Percentiles rank a stretch among this genome's conserved stretches.
Evolutionary conservation across 1,140 invertebrate genomes (phyloP).

Genomic region (Calliopsis andreniformis): DNA sequence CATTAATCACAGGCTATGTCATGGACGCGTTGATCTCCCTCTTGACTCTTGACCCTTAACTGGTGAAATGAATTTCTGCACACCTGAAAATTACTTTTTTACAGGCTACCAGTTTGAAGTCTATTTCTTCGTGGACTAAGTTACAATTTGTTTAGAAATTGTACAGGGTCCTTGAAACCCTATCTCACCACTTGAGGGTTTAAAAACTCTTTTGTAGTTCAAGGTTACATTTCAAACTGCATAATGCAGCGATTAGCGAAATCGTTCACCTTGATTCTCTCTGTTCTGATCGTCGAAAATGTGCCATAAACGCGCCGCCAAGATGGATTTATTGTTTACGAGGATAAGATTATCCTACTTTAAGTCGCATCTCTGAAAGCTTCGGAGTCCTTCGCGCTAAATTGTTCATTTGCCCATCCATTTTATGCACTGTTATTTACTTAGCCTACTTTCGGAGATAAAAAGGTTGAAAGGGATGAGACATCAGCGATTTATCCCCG

Average conservation of each 20-base stretch:
- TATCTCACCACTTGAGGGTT: too few species aligned
- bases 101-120: too few species aligned
- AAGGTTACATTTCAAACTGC: too few species aligned
- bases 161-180: too few species aligned
- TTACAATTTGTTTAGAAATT: too few species aligned
- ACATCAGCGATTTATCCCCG: not conserved
- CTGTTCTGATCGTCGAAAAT: not conserved
- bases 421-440: slow-evolving; percentile 24
- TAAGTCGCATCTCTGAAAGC: not conserved
- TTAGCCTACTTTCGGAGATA: slow-evolving; percentile 21
- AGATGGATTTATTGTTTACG: not conserved
- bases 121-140: too few species aligned
- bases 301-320: not conserved
- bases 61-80: too few species aligned
- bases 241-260: not conserved
- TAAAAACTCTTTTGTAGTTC: too few species aligned
- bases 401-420: slow-evolving; percentile 27
- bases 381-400: not conserved
- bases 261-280: not conserved
- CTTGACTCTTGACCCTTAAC: too few species aligned
- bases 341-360: not conserved
- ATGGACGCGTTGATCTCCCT: too few species aligned
- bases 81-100: too few species aligned
- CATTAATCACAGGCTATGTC: not conserved
- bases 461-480: not conserved